Conservation (phyloP, 2,113 vertebrate species). For the Nettapus auritus region DNA sequence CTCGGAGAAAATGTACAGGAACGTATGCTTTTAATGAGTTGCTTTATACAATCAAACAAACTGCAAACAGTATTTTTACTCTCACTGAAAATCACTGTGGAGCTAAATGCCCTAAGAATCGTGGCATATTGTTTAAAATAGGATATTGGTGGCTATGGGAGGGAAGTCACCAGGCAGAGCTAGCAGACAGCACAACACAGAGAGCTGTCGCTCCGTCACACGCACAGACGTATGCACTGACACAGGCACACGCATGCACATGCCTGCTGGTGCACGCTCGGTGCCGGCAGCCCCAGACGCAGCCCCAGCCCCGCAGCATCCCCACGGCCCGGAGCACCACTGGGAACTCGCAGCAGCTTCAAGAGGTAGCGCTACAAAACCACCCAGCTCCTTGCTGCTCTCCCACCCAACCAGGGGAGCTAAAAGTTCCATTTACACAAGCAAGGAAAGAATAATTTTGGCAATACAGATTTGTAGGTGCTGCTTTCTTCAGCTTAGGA, state of each 20-base stretch:
- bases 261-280: not conserved
- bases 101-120: not conserved
- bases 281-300: not conserved
- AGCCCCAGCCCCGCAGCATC: not conserved
- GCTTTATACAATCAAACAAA: slow-evolving; percentile 35
- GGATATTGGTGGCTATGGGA: not conserved
- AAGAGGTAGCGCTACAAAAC: fast-evolving
- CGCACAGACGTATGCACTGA: not conserved
- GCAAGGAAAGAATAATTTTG: not conserved
- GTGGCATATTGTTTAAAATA: not conserved
- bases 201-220: not conserved
- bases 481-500: not conserved
- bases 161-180: not conserved
- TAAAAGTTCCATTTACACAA: fast-evolving
- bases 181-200: not conserved
- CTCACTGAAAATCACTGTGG: not conserved
- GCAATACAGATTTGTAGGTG: not conserved
- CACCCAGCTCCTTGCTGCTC: fast-evolving
- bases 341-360: fast-evolving
- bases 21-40: slow-evolving; percentile 46
- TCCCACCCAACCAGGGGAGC: fast-evolving
- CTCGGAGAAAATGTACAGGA: not conserved
- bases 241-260: not conserved
- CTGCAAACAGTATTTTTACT: not conserved
- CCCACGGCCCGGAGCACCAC: not conserved